Evolutionary conservation across 2,888 invertebrate genomes (phyloP), one percentile per base, ranked within the genome.

Genomic region (Calameuta idolon): DNA sequence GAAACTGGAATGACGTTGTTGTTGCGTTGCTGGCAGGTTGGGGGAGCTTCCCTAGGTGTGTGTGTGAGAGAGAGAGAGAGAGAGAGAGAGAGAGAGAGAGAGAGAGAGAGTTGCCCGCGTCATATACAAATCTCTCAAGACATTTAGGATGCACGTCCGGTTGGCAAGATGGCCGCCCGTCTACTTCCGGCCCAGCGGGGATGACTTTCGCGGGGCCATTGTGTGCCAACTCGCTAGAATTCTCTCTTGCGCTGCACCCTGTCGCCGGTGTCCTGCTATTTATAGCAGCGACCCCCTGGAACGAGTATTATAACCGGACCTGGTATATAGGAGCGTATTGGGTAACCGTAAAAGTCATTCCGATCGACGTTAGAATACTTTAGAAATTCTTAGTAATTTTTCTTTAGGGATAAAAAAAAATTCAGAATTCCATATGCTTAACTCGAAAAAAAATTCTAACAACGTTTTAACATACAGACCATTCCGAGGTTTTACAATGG

Each of bases 91-190:
- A 12, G 40, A 40, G 40, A 23, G 40, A 40, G 23, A 40, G 55
- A 40, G 55, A 55, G 55, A 23, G 55, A 55, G 11, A 55, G 23
- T 4, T n/a, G 78, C 80, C 79, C 79, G 81, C 85, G 81, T 83
- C 84, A 83, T 83, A 84, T 83, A 87, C 87, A 87, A 87, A 87
- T 87, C 86, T 85, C 84, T 82, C 83, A 87, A 89, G 88, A 89
- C 88, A 87, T 89, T 89, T 89, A 89, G 88, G 85, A 89, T 88
- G 89, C 85, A 87, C 89, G 84, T 89, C 88, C 89, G 87, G 84
- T 83, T 86, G 84, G 86, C 87, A 89, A 88, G 88, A 89, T 89
- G 89, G 89, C 90, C 85, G 87, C 85, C 87, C 84, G 83, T 86
- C 82, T 84, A 86, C 86, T 87, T 89, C 89, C 89, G 89, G 84